Conservation (phyloP, 37 sponge, comb jelly and placozoan species). For the Ianthella basta region DNA sequence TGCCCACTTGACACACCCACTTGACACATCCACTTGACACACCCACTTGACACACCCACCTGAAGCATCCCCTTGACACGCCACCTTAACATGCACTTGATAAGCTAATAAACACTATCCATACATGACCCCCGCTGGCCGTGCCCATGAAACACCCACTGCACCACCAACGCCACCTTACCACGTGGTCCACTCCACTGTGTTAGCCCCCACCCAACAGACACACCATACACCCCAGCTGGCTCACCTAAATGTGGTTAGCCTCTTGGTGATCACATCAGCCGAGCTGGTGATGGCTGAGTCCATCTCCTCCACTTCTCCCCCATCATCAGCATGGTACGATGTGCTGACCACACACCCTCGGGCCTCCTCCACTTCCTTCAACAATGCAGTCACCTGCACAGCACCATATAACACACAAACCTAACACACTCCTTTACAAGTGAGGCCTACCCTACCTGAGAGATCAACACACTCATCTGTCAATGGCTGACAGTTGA, state of each 20-base stretch:
- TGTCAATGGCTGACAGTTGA: no score
- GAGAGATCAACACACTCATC: not conserved
- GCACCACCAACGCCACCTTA: no score
- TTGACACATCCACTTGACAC: not conserved
- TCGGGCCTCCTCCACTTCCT: conserved; percentile 87
- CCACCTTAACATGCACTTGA: no score
- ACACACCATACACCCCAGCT: not conserved
- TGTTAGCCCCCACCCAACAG: no score
- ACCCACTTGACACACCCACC: not conserved
- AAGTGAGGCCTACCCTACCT: not conserved
- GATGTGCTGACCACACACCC: conserved; percentile 77
- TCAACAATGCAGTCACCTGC: conserved; percentile 68
- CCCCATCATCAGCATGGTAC: conserved; percentile 11
- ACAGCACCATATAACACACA: not conserved
- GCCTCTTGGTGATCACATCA: conserved; percentile 76
- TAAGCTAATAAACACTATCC: no score
- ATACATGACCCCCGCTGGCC: no score
- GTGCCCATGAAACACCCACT: no score
- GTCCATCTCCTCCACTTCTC: conserved; percentile 52
- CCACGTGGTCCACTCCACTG: no score
- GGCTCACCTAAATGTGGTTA: conserved; percentile 67
- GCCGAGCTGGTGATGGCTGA: conserved; percentile 78
- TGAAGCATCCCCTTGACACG: no score
- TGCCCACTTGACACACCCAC: not conserved
- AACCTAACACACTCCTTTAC: not conserved